These are phyloP conservation scores for Stenurella melanura DNA, from an alignment of 2,888 invertebrate species.

Conservation along the genomic window DNA sequence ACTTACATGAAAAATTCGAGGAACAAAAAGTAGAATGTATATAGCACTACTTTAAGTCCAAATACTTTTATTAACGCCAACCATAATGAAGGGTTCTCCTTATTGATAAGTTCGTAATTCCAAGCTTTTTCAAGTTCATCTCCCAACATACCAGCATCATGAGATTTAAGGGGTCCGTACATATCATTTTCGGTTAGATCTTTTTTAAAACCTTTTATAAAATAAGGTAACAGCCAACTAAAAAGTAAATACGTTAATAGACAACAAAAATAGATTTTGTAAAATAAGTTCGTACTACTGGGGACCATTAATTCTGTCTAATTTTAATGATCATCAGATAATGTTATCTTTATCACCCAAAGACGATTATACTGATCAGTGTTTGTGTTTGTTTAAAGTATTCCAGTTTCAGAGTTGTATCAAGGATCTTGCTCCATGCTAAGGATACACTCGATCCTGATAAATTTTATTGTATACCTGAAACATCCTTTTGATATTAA, in stretches of 20 bases:
- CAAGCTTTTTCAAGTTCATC: slow-evolving; percentile 69
- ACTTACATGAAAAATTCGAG: slow-evolving; percentile 39
- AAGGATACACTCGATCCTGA: background rate
- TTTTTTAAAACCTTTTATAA: slow-evolving; percentile 72
- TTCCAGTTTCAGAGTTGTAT: too few species aligned
- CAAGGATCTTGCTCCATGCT: too few species aligned
- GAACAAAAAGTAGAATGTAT: slow-evolving; percentile 42
- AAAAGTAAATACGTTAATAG: slow-evolving; percentile 49
- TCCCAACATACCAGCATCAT: slow-evolving; percentile 72
- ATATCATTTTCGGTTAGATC: slow-evolving; percentile 75
- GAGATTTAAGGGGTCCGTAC: slow-evolving; percentile 72
- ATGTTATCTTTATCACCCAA: too few species aligned
- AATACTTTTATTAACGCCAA: slow-evolving; percentile 41
- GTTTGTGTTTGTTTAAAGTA: too few species aligned
- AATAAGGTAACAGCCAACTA: slow-evolving; percentile 75
- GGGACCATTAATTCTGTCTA: too few species aligned
- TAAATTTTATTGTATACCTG: slow-evolving; percentile 43
- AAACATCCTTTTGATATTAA: slow-evolving; percentile 50
- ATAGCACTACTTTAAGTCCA: slow-evolving; percentile 49
- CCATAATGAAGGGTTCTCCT: slow-evolving; percentile 60
- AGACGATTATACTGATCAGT: too few species aligned
- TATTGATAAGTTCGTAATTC: slow-evolving; percentile 59
- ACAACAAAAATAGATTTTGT: too few species aligned
- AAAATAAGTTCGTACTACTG: too few species aligned
- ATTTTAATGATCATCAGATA: too few species aligned